Evolutionary conservation across 2,113 vertebrate genomes (phyloP), one percentile per base, ranked within the genome.

Genomic region (Thalassarche chlororhynchos): DNA sequence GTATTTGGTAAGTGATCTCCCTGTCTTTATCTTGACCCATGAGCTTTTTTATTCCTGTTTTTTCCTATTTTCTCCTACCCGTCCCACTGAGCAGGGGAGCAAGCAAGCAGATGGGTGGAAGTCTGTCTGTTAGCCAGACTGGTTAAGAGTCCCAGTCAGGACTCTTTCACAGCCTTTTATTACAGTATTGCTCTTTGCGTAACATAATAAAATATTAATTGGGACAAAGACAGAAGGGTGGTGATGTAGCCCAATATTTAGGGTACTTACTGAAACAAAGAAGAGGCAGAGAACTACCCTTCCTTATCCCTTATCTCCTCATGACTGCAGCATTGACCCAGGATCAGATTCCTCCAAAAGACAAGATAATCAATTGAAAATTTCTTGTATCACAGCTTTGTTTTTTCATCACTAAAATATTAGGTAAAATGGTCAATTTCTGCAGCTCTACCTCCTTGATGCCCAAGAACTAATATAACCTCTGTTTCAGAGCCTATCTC

Each of bases 51-150:
- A 14, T 7, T 75, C 19, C 4, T 7, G 4, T 8, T 34, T 87
- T 60, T 57, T 7, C 9, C 15, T 34, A 2, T 34, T 80, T 86
- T 89, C 9, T 82, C 10, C 44, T 85, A 55, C 8, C 4, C 9
- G 0, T 68, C 31, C 38, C 3, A 49, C 32, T 54, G n/a, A 72
- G 12, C 5, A 0, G 20, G 5, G 3, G 4, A 60, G 20, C 0
- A 2, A 72, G 24, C 12, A 62, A 84, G 44, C 12, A 72, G 7
- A 17, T 54, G 5, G 9, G 2, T 46, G 4, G 9, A 14, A 86
- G 8, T 26, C 14, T 69, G 19, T 83, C 34, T 61, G 9, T 52
- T 47, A 89, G 20, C 8, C 57, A 52, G 31, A 38, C 24, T n/a
- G 15, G 40, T 61, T 54, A 66, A 57, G 11, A 29, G 14, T 60